phyloP scores from a whole-genome alignment of 2,113 vertebrate genomes.

The Theristicus caerulescens region DNA sequence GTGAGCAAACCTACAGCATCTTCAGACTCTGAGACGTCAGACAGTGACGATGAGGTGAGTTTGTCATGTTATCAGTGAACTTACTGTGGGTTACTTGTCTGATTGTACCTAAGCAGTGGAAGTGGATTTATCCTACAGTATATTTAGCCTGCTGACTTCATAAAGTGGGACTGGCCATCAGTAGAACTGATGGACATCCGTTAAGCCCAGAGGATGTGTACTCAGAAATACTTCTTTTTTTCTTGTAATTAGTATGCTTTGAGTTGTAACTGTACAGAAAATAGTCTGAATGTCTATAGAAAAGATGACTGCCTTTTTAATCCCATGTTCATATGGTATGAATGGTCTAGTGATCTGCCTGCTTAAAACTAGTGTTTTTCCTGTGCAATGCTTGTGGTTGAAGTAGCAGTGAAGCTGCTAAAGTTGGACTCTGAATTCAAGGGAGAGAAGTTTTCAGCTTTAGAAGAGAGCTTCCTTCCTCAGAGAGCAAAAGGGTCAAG shows the following conservation, averaged over 20 bases:
- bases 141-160: not conserved
- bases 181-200: not conserved
- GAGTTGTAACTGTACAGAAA: not conserved
- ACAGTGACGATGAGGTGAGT: slow-evolving; percentile 94
- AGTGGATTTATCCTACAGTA: not conserved
- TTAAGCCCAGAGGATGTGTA: not conserved
- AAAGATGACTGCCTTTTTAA: not conserved
- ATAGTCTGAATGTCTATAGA: not conserved
- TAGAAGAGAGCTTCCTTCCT: not conserved
- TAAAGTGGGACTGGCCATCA: not conserved
- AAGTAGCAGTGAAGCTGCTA: not conserved
- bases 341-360: not conserved
- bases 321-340: not conserved
- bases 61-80: not conserved
- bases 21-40: slow-evolving; percentile 95
- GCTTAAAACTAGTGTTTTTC: not conserved
- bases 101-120: not conserved
- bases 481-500: not conserved
- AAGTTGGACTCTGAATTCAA: not conserved
- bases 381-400: not conserved
- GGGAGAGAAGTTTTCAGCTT: not conserved
- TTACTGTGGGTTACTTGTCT: not conserved
- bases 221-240: not conserved
- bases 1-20: slow-evolving; percentile 93
- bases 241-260: not conserved